These are phyloP conservation scores for Spheniscus humboldti DNA, from an alignment of 2,797 vertebrate species.

Conservation along the genomic window DNA sequence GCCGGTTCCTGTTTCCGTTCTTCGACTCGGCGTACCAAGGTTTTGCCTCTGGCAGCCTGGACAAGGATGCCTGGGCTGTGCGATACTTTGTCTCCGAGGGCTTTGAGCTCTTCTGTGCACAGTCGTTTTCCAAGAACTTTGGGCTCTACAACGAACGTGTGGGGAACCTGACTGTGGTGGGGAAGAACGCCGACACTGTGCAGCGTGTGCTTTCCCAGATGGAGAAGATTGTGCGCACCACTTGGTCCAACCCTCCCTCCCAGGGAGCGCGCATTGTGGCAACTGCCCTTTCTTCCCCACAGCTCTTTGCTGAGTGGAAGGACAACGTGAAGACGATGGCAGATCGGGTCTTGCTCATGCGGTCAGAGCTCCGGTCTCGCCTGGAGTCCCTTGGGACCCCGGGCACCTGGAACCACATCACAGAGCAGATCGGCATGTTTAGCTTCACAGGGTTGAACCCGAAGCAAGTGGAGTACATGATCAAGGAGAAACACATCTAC, in stretches of 20 bases:
- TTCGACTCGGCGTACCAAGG: slow-evolving; percentile 99
- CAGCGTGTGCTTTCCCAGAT: slow-evolving; percentile 90
- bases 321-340: slow-evolving; percentile 97
- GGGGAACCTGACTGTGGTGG: slow-evolving; percentile 91
- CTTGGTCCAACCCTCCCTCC: slow-evolving; percentile 95
- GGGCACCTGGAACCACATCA: slow-evolving; percentile 83
- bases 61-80: slow-evolving; percentile 94
- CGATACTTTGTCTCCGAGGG: slow-evolving; percentile 93
- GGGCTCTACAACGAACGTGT: slow-evolving; percentile 90
- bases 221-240: slow-evolving; percentile 94
- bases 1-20: slow-evolving; percentile 92
- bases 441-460: too few relatives aligned
- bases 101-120: slow-evolving; percentile 96
- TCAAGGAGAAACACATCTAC: too few relatives aligned
- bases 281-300: slow-evolving; percentile 81
- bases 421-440: too few relatives aligned
- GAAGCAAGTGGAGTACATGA: too few relatives aligned
- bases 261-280: slow-evolving; percentile 93
- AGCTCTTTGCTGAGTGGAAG: slow-evolving; percentile 93
- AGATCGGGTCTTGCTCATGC: slow-evolving; percentile 90
- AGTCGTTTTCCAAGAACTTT: slow-evolving; percentile 99
- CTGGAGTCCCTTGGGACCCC: slow-evolving; percentile 88
- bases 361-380: slow-evolving; percentile 88
- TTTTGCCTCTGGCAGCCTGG: slow-evolving; percentile 92
- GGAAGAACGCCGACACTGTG: slow-evolving; percentile 83